Evolutionary conservation across 92 coral and sea anemone genomes (phyloP).

Genomic region (Siderastrea radians): DNA sequence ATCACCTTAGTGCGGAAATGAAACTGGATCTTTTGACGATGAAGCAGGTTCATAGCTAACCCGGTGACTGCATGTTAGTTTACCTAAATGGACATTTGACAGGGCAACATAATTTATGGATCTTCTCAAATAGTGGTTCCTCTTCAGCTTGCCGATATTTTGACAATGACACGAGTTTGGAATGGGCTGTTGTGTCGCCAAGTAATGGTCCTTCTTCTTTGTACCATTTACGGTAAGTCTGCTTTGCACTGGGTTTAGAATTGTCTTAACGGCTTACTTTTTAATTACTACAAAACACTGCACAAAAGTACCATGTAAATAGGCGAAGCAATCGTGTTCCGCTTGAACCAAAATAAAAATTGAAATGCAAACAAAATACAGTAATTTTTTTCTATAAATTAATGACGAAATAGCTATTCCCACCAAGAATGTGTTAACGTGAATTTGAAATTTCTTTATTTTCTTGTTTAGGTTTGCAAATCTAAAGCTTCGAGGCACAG

Average conservation of each 20-base stretch:
- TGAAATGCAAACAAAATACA: not conserved
- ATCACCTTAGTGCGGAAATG: not conserved
- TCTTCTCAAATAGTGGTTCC: not conserved
- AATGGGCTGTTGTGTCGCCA: not conserved
- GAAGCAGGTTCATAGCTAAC: not conserved
- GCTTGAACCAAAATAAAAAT: not conserved
- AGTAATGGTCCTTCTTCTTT: not conserved
- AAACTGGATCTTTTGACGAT: slow-evolving; percentile 3
- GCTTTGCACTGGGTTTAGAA: not conserved
- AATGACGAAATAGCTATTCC: too few relatives aligned
- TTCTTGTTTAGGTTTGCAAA: not conserved
- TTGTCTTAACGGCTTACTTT: too few relatives aligned
- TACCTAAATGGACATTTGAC: slow-evolving; percentile 27
- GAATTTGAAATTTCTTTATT: too few relatives aligned
- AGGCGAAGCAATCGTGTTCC: not conserved
- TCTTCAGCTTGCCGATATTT: not conserved
- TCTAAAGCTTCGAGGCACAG: not conserved
- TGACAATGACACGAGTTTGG: not conserved
- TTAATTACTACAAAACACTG: too few relatives aligned
- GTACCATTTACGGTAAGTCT: slow-evolving; percentile 18
- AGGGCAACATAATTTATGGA: slow-evolving; percentile 11
- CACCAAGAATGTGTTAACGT: too few relatives aligned
- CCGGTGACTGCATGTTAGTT: not conserved
- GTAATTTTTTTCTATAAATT: not conserved
- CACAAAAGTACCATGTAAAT: not conserved